Evolutionary conservation across 2,888 invertebrate species (phyloP).

Genomic region (Helicoverpa assulta): DNA sequence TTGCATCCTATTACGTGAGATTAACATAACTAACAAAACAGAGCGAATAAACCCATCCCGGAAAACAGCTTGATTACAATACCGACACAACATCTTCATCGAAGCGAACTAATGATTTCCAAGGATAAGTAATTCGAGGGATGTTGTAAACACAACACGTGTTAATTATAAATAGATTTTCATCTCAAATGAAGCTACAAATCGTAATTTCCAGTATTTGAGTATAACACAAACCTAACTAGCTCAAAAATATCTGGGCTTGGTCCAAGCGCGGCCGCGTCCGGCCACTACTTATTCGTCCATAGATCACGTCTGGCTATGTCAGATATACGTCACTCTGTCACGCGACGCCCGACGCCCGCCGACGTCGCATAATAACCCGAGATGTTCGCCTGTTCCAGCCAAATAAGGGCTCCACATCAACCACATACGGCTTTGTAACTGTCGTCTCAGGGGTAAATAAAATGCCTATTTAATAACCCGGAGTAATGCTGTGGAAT

Average conservation of each 20-base stretch:
- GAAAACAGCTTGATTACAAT: background rate
- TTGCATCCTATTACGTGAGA: background rate
- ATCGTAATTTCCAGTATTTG: too few species aligned
- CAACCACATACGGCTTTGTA: background rate
- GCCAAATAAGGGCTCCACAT: constrained; percentile 2
- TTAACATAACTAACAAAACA: background rate
- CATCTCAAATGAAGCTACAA: too few species aligned
- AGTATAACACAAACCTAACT: background rate
- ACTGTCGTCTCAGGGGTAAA: background rate
- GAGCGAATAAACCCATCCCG: background rate
- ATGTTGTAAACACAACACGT: background rate
- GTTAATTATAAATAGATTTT: too few species aligned
- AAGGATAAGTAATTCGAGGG: background rate
- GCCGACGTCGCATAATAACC: constrained; percentile 25
- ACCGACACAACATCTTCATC: background rate
- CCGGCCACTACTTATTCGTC: constrained; percentile 27
- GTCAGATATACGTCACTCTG: constrained; percentile 53
- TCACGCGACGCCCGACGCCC: constrained; percentile 30
- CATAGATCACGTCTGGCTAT: constrained; percentile 52
- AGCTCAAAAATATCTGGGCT: constrained; percentile 12
- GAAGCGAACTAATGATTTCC: background rate
- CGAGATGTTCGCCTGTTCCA: constrained; percentile 30
- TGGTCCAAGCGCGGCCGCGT: background rate
- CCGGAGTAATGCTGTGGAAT: too few species aligned
- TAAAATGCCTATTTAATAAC: background rate